A percentile compares a stretch with the other conserved stretches of the same genome.
Conservation (phyloP, 2,888 invertebrate species). For the Cacoxenus indagator region DNA sequence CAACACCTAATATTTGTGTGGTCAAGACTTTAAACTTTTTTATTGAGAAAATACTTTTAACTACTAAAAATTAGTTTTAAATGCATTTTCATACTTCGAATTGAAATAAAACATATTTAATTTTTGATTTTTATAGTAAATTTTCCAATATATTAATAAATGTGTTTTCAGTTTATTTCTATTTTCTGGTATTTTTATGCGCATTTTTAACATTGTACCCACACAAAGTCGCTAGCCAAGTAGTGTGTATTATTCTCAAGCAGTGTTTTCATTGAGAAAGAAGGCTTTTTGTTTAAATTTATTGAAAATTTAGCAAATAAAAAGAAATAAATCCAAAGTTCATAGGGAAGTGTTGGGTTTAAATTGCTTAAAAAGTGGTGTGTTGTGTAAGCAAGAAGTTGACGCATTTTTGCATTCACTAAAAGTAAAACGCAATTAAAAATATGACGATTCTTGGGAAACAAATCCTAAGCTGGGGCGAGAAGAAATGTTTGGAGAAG, state of each 20-base stretch:
- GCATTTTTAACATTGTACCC: neutral
- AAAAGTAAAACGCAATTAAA: slow-evolving; percentile 44
- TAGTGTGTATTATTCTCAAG: too few species aligned
- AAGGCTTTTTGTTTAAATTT: too few species aligned
- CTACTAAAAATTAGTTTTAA: too few species aligned
- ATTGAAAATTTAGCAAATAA: neutral
- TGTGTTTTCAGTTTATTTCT: neutral
- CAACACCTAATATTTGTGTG: too few species aligned
- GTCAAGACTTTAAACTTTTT: too few species aligned
- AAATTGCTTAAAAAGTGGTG: neutral
- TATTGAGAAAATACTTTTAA: too few species aligned
- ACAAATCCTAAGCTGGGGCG: slow-evolving; percentile 73
- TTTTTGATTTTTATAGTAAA: too few species aligned
- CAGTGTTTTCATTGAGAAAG: too few species aligned
- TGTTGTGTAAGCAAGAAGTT: neutral
- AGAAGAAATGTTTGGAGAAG: slow-evolving; percentile 78
- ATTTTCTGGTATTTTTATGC: neutral
- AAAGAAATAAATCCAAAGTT: neutral
- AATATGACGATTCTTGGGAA: slow-evolving; percentile 90
- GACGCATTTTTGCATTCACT: neutral
- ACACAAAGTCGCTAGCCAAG: too few species aligned
- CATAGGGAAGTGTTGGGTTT: neutral
- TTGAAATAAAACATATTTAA: too few species aligned
- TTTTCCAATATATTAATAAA: too few species aligned
- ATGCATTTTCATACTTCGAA: too few species aligned